phyloP scores from a whole-genome alignment of 2,888 invertebrate genomes.

The Macrosiphum euphorbiae region DNA sequence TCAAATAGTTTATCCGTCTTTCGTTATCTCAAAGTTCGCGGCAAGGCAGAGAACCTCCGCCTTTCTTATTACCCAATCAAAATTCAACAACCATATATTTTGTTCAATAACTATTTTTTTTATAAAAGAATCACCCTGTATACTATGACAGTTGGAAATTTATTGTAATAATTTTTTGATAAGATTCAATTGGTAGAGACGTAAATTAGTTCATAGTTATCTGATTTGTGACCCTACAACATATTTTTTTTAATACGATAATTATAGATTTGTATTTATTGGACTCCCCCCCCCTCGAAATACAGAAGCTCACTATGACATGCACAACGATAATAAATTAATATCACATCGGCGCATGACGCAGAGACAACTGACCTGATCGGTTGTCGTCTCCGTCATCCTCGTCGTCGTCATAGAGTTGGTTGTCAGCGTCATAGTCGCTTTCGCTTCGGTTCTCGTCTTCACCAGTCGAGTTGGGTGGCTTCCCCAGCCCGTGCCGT shows the following conservation, averaged over 20 bases:
- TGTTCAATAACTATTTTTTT: too few relatives aligned
- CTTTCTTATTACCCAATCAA: too few relatives aligned
- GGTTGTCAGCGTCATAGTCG: conserved; percentile 71
- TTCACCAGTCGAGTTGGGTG: conserved; percentile 33
- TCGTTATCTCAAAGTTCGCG: background rate
- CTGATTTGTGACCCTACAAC: background rate
- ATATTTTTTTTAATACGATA: background rate
- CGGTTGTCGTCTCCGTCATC: conserved; percentile 79
- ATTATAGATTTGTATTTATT: background rate
- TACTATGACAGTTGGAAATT: background rate
- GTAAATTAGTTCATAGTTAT: background rate
- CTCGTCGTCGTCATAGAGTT: conserved; percentile 70
- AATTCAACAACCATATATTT: background rate
- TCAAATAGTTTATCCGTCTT: background rate
- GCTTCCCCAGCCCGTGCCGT: conserved; percentile 70
- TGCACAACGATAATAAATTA: background rate
- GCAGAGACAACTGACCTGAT: conserved; percentile 75
- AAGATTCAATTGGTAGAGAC: too few relatives aligned
- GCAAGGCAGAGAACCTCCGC: background rate
- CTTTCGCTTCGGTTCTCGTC: conserved; percentile 69
- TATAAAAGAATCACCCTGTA: too few relatives aligned
- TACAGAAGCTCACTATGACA: background rate
- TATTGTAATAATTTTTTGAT: background rate
- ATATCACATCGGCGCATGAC: background rate
- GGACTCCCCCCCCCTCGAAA: background rate